phyloP scores from a whole-genome alignment of 2,113 vertebrate species.

The Takifugu bimaculatus region DNA sequence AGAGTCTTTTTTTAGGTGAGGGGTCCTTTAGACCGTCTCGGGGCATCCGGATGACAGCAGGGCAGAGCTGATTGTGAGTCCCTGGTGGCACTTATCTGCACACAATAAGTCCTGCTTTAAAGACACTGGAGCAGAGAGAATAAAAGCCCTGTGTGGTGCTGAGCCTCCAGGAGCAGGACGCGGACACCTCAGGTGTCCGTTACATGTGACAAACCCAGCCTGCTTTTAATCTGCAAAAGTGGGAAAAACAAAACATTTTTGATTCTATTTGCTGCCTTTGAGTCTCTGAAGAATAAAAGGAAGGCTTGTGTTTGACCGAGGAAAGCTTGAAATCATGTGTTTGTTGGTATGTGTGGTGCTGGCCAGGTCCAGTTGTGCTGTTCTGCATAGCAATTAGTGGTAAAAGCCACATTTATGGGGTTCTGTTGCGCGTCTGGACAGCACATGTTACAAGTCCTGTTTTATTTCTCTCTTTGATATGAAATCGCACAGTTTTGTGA shows the following conservation, averaged over 20 bases:
- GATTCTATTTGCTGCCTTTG: background rate
- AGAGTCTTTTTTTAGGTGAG: constrained; percentile 35
- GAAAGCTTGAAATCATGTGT: constrained; percentile 1
- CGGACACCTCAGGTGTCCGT: background rate
- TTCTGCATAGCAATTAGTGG: constrained; percentile 58
- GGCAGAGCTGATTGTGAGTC: constrained; percentile 17
- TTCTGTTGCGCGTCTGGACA: constrained; percentile 44
- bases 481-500: constrained; percentile 8
- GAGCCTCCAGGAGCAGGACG: background rate
- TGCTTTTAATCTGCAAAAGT: background rate
- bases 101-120: constrained; percentile 8
- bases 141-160: background rate
- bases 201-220: background rate
- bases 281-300: background rate
- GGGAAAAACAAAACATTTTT: background rate
- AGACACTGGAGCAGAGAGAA: background rate
- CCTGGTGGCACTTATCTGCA: constrained; percentile 12
- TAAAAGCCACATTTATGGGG: constrained; percentile 41
- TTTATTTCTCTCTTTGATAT: constrained; percentile 16
- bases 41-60: constrained; percentile 23
- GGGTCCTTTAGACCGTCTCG: constrained; percentile 31
- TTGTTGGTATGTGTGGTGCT: constrained; percentile 25
- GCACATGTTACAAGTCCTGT: constrained; percentile 48
- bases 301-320: constrained; percentile 30
- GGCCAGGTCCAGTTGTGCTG: constrained; percentile 41